Conservation (phyloP, 2,888 invertebrate species). For the Diploptera punctata region DNA sequence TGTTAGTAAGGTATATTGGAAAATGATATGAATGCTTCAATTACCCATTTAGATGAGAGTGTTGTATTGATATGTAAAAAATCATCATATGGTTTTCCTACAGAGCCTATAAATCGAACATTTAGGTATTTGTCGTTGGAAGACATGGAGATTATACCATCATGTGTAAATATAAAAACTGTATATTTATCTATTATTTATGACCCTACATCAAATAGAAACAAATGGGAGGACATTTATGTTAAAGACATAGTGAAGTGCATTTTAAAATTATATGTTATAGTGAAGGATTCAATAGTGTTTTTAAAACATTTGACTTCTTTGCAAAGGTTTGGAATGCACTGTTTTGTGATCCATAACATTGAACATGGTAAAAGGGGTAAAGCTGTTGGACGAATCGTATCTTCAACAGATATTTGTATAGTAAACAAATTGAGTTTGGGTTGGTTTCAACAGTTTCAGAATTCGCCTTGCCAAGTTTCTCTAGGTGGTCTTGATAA, state of each 20-base stretch:
- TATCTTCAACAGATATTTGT: conserved; percentile 45
- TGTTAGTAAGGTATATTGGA: conserved; percentile 43
- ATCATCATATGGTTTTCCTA: conserved; percentile 18
- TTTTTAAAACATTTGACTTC: conserved; percentile 43
- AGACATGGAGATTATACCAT: conserved; percentile 40
- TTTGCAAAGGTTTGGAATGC: conserved; percentile 45
- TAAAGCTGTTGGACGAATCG: conserved; percentile 44
- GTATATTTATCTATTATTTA: conserved; percentile 45
- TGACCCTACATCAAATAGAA: conserved; percentile 36
- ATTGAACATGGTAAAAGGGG: conserved; percentile 18
- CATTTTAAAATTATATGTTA: conserved; percentile 47
- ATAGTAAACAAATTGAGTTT: conserved; percentile 44
- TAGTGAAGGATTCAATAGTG: conserved; percentile 45
- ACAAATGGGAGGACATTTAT: conserved; percentile 41
- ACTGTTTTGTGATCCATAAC: conserved; percentile 44
- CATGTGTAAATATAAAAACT: conserved; percentile 41
- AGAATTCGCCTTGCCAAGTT: neutral
- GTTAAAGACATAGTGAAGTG: conserved; percentile 43
- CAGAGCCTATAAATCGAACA: neutral
- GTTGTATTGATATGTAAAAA: conserved; percentile 35
- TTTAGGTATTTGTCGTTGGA: conserved; percentile 4
- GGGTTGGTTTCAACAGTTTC: conserved; percentile 47
- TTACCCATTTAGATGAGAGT: conserved; percentile 44
- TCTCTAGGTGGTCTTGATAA: conserved; percentile 43
- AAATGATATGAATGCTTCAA: conserved; percentile 39